Conservation (phyloP, 2,113 vertebrate genomes). For the Salminus brasiliensis region DNA sequence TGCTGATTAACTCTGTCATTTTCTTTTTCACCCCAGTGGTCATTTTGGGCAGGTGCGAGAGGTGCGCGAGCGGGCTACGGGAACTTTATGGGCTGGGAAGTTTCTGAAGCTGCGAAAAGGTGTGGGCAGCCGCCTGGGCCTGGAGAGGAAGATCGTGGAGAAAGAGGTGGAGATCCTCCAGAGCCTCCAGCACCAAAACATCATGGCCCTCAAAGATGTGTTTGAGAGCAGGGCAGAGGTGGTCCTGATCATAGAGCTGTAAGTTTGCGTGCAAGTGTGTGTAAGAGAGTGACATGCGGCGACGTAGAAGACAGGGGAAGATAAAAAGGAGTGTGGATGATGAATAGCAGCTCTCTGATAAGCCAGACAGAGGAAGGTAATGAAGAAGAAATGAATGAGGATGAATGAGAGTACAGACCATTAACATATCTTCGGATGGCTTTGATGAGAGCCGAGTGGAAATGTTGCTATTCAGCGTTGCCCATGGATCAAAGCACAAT, state of each 20-base stretch:
- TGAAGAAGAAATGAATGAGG: neutral
- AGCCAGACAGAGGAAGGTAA: neutral
- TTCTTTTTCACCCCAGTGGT: conserved; percentile 65
- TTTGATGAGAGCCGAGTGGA: neutral
- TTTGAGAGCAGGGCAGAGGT: conserved; percentile 78
- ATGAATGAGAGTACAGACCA: neutral
- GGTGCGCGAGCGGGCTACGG: conserved; percentile 67
- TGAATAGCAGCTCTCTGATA: neutral
- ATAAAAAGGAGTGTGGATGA: neutral
- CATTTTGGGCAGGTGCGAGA: conserved; percentile 77
- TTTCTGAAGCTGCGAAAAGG: conserved; percentile 69
- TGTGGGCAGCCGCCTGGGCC: conserved; percentile 67
- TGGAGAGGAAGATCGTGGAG: conserved; percentile 72
- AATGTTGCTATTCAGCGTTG: neutral
- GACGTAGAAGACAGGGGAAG: neutral
- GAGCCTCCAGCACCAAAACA: conserved; percentile 73
- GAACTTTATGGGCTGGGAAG: conserved; percentile 73
- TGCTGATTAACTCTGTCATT: neutral
- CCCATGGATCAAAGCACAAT: neutral
- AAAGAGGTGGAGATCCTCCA: conserved; percentile 75
- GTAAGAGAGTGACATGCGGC: conserved; percentile 17
- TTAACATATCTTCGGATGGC: neutral
- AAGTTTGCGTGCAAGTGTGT: conserved; percentile 58
- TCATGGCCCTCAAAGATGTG: conserved; percentile 75
- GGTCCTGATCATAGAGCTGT: conserved; percentile 83